Conservation (phyloP, 2,797 vertebrate species). For the Acrocephalus scirpaceus region DNA sequence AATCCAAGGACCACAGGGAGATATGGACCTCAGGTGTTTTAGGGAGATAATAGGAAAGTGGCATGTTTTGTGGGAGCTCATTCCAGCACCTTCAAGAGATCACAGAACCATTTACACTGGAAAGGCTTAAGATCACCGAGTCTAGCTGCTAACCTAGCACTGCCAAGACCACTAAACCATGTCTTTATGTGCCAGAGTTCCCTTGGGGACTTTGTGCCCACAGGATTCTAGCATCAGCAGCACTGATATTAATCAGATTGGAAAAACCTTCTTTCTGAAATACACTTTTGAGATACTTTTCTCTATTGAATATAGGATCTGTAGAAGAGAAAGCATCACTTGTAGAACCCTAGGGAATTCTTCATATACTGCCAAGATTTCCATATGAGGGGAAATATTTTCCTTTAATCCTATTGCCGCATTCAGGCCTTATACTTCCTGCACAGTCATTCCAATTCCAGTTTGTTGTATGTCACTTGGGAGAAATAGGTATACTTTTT, state of each 20-base stretch:
- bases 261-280: not conserved
- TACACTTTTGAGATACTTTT: not conserved
- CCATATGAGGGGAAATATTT: not conserved
- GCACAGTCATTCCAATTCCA: not conserved
- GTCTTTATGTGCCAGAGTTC: not conserved
- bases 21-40: not conserved
- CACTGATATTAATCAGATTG: not conserved
- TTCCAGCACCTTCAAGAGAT: not conserved
- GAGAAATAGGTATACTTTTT: not conserved
- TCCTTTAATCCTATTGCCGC: not conserved
- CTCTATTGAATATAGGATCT: not conserved
- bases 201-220: not conserved
- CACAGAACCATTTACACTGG: not conserved
- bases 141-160: not conserved
- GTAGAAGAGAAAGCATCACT: not conserved
- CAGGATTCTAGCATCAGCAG: not conserved
- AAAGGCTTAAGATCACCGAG: fast-evolving
- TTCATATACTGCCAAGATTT: not conserved
- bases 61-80: not conserved
- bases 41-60: not conserved
- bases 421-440: not conserved
- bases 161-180: not conserved
- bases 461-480: not conserved
- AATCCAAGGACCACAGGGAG: not conserved
- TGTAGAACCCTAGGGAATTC: not conserved